Evolutionary conservation across 2,888 invertebrate species (phyloP), one percentile per base, ranked within the genome.

Genomic region (Parnassius apollo): DNA sequence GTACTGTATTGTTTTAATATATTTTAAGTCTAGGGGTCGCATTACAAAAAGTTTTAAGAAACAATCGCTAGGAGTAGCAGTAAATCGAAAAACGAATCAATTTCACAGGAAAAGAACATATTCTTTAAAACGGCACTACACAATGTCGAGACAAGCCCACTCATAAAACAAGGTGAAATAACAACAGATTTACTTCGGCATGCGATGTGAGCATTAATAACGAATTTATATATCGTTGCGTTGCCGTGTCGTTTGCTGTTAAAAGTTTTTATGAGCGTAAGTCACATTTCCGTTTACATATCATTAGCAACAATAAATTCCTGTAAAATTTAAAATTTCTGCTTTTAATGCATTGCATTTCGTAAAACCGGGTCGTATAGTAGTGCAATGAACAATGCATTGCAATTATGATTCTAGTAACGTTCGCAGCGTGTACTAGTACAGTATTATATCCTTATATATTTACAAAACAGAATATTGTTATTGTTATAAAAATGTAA

Each of bases 151-250:
- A 57, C 50, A 51, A n/a, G 52, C 46, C 57, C 51, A 57, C 57
- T 53, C 57, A 53, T 62, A 61, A 62, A 62, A 49, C 49, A 44
- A 58, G 49, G 53, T 62, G 58, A 62, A 58, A 58, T 58, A 44
- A 62, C 54, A 49, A 62, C 42, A 45, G 52, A 62, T 57, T 50
- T 54, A 53, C 49, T 51, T 46, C 42, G 42, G 54, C 65, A 66
- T 66, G 66, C 66, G 57, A 66, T 59, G 50, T 10, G 45, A 22
- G 52, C 65, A 65, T 66, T 66, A 65, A 66, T 65, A 65, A 65
- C 49, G 25, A 58, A 62, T 62, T 62, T 62, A 58, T 54, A 45
- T 46, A 51, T 58, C 57, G 62, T 62, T n/a, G 18, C 58, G 44
- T 53, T 50, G 50, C 48, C 57, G 62, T 54, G 62, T 42, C 58